Conservation (phyloP, 2,888 invertebrate species). For the Drosophila ezoana region DNA sequence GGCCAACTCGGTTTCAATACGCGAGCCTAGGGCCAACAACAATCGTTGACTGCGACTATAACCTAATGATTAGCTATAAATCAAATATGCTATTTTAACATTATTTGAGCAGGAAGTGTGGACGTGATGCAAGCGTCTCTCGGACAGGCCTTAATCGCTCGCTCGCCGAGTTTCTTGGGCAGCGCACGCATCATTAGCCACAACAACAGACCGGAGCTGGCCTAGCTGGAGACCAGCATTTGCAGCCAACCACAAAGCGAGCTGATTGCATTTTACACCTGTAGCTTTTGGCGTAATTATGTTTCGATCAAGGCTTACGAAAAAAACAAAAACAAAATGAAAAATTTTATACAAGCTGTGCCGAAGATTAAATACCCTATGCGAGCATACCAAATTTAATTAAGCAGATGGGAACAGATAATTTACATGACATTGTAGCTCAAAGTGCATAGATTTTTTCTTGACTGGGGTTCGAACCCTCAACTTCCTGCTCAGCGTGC, state of each 20-base stretch:
- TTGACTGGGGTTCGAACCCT: no score
- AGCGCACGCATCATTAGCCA: constrained; percentile 69
- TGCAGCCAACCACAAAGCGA: constrained; percentile 41
- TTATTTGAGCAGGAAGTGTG: constrained; percentile 82
- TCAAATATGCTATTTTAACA: constrained; percentile 80
- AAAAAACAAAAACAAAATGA: not conserved
- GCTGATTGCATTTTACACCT: constrained; percentile 83
- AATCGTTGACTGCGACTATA: constrained; percentile 68
- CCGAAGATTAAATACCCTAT: constrained; percentile 19
- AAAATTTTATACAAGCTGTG: constrained; percentile 5
- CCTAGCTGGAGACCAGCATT: constrained; percentile 68
- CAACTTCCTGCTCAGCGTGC: no score
- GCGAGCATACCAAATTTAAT: not conserved
- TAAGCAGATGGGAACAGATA: no score
- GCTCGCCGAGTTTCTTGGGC: constrained; percentile 46
- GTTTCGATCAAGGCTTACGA: constrained; percentile 34
- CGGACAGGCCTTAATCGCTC: constrained; percentile 75
- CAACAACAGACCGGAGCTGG: constrained; percentile 5
- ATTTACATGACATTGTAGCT: no score
- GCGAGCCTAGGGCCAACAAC: constrained; percentile 21
- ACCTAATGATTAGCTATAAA: constrained; percentile 83
- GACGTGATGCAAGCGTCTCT: constrained; percentile 72
- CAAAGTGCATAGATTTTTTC: no score
- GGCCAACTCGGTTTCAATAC: constrained; percentile 5
- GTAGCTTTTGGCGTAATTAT: constrained; percentile 78